These are phyloP conservation scores for Xanthia icteritia DNA, from an alignment of 2,888 invertebrate genomes.

Conservation along the genomic window DNA sequence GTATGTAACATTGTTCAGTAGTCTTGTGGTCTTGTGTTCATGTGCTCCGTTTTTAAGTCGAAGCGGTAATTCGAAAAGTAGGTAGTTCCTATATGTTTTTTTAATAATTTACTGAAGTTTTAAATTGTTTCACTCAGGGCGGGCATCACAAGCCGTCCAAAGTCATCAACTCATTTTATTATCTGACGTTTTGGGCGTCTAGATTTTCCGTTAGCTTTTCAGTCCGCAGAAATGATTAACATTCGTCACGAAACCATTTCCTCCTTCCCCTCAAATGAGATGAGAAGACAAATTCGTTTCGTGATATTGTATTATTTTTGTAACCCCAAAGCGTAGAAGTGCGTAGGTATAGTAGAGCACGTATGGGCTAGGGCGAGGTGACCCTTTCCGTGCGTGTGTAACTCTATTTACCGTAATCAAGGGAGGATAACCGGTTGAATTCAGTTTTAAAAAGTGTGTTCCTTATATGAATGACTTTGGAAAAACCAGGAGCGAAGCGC, in stretches of 20 bases:
- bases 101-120: not conserved
- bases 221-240: not conserved
- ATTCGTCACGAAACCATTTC: slow-evolving; percentile 63
- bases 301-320: slow-evolving; percentile 37
- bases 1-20: not conserved
- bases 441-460: slow-evolving; percentile 65
- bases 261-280: slow-evolving; percentile 52
- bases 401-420: slow-evolving; percentile 66
- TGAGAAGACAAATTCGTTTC: slow-evolving; percentile 47
- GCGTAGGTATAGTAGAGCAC: slow-evolving; percentile 51
- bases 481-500: slow-evolving; percentile 23
- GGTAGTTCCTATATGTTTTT: not conserved
- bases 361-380: slow-evolving; percentile 55
- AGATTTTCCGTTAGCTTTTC: not conserved
- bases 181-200: not conserved
- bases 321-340: slow-evolving; percentile 32
- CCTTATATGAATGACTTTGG: slow-evolving; percentile 64
- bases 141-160: not conserved
- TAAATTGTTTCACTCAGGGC: not conserved
- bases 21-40: not conserved
- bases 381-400: slow-evolving; percentile 64
- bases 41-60: slow-evolving; percentile 1
- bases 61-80: not conserved
- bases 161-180: not conserved
- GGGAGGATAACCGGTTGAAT: slow-evolving; percentile 62